A percentile compares a stretch with the other conserved stretches of the same genome.
Conservation (phyloP, 1,140 invertebrate genomes). For the Diorhabda carinulata region DNA sequence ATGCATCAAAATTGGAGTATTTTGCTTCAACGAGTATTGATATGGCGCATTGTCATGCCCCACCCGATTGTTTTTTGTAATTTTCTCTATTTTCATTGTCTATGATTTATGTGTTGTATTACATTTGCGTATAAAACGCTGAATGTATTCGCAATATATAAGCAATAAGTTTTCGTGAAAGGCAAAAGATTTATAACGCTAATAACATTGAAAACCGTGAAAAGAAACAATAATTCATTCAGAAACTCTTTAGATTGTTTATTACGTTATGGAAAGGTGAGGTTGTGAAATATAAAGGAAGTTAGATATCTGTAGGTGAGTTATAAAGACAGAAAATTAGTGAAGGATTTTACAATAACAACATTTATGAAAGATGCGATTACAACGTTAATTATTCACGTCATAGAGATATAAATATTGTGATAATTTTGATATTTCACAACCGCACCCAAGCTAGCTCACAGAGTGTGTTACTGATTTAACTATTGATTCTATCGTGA, state of each 20-base stretch:
- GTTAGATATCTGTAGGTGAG: no score
- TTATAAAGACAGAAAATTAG: no score
- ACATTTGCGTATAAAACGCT: background rate
- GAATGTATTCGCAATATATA: conserved; percentile 1
- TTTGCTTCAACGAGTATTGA: background rate
- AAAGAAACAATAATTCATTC: conserved; percentile 8
- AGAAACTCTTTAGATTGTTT: conserved; percentile 6
- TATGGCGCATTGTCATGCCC: background rate
- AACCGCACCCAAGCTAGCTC: no score
- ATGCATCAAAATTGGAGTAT: no score
- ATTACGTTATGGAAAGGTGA: conserved; percentile 7
- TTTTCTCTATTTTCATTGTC: background rate
- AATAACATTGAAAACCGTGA: conserved; percentile 11
- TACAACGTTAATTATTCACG: no score
- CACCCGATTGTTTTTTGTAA: background rate
- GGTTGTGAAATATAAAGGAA: background rate
- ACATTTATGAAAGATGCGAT: no score
- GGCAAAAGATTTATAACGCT: conserved; percentile 10
- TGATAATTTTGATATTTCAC: no score
- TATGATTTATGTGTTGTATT: background rate
- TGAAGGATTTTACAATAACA: no score
- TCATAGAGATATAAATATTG: no score
- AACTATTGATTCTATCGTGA: no score
- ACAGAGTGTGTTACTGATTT: no score
- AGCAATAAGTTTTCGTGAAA: conserved; percentile 1